phyloP scores from a whole-genome alignment of 2,888 invertebrate species.

The Phorcus lineatus region DNA sequence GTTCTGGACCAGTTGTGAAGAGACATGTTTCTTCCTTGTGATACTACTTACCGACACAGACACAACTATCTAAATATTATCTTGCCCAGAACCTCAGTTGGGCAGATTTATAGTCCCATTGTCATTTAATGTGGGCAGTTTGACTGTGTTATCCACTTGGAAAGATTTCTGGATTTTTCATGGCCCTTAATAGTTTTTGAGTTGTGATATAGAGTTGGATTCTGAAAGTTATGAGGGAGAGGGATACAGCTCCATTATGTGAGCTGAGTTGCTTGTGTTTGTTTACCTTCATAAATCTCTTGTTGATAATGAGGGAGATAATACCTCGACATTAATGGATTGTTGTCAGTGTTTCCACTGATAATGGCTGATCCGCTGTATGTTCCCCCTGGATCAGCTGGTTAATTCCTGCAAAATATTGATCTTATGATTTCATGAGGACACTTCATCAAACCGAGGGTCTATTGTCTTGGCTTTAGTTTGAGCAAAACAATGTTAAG shows the following conservation, averaged over 20 bases:
- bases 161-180: not conserved
- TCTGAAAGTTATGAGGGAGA: not conserved
- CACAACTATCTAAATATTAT: slow-evolving; percentile 7
- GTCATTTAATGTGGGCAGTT: slow-evolving; percentile 1
- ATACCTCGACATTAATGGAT: slow-evolving; percentile 1
- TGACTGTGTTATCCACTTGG: slow-evolving; percentile 4
- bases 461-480: too few relatives aligned
- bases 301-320: not conserved
- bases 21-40: not conserved
- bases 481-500: too few relatives aligned
- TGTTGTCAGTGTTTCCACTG: not conserved
- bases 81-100: slow-evolving; percentile 4
- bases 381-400: not conserved
- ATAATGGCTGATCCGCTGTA: not conserved
- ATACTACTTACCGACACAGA: not conserved
- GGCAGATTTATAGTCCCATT: slow-evolving; percentile 8
- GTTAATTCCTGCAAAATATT: too few relatives aligned
- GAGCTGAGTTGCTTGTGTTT: not conserved
- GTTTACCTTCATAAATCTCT: slow-evolving; percentile 8
- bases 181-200: not conserved
- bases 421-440: too few relatives aligned
- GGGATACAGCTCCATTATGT: not conserved
- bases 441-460: too few relatives aligned
- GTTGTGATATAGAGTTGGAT: not conserved
- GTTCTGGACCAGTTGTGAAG: not conserved